phyloP scores from a whole-genome alignment of 2,113 vertebrate genomes.

The Syrmaticus mikado region DNA sequence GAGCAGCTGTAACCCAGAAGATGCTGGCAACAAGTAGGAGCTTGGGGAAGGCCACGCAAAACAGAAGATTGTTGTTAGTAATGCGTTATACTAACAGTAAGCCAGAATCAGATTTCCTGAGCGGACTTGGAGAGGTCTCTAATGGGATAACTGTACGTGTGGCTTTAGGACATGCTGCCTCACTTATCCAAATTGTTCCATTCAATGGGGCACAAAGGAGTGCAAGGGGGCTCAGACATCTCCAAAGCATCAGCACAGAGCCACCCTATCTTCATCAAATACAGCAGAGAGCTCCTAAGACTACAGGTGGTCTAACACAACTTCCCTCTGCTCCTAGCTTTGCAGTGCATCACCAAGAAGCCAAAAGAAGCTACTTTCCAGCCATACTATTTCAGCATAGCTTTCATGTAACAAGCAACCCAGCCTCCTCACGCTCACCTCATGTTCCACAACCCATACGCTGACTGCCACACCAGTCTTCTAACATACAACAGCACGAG shows the following conservation, averaged over 20 bases:
- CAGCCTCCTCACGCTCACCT: slow-evolving; percentile 18
- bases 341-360: slow-evolving; percentile 17
- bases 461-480: neutral
- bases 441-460: neutral
- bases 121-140: neutral
- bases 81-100: neutral
- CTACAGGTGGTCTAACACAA: neutral
- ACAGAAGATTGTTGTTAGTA: neutral
- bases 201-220: neutral
- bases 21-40: neutral
- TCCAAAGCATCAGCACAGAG: neutral
- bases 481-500: neutral
- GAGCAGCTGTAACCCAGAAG: neutral
- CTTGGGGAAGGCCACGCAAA: neutral
- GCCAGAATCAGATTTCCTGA: neutral
- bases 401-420: neutral
- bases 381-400: slow-evolving; percentile 20
- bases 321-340: neutral
- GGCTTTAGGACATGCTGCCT: neutral
- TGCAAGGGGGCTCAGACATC: neutral
- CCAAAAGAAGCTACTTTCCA: slow-evolving; percentile 24
- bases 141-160: fast-evolving
- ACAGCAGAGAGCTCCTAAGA: neutral
- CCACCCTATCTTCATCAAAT: neutral
- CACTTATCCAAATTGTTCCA: neutral